phyloP scores from a whole-genome alignment of 2,113 vertebrate species.

The Labeo rohita region DNA sequence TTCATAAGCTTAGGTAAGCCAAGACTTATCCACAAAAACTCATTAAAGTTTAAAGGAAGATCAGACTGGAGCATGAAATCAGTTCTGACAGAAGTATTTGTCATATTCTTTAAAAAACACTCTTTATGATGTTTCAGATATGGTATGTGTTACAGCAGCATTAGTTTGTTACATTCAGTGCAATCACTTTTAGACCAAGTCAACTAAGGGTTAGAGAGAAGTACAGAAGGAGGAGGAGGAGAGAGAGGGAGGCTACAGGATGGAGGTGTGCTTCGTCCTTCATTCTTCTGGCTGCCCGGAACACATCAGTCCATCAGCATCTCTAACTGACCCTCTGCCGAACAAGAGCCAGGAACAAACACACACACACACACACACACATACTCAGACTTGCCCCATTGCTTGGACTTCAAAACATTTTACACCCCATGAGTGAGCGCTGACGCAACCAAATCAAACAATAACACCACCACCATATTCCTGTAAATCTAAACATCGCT shows the following conservation, averaged over 20 bases:
- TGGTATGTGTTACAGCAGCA: slow-evolving; percentile 3
- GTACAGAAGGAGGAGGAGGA: slow-evolving; percentile 27
- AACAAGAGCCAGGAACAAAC: slow-evolving; percentile 61
- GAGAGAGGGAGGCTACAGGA: slow-evolving; percentile 64
- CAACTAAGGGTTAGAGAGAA: slow-evolving; percentile 62
- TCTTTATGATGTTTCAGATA: slow-evolving; percentile 25
- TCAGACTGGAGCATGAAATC: slow-evolving; percentile 19
- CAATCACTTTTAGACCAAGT: slow-evolving; percentile 50
- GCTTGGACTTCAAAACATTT: slow-evolving; percentile 50
- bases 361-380: slow-evolving; percentile 31
- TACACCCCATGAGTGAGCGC: slow-evolving; percentile 8
- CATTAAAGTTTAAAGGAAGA: slow-evolving; percentile 12
- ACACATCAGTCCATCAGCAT: slow-evolving; percentile 77
- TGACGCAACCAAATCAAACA: slow-evolving; percentile 20
- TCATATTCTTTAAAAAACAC: slow-evolving; percentile 19
- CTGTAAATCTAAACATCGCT: slow-evolving; percentile 21
- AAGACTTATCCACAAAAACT: neutral
- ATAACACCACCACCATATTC: slow-evolving; percentile 21
- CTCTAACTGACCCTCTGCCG: slow-evolving; percentile 53
- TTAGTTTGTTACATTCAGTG: slow-evolving; percentile 35
- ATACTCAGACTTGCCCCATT: slow-evolving; percentile 50
- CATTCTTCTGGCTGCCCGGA: slow-evolving; percentile 70
- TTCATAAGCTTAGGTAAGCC: neutral
- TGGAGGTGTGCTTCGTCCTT: slow-evolving; percentile 64
- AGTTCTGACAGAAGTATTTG: slow-evolving; percentile 18